Base-by-base conservation (phyloP, 2,888 invertebrate genomes). In the Cremastobaeus sp. region DNA sequence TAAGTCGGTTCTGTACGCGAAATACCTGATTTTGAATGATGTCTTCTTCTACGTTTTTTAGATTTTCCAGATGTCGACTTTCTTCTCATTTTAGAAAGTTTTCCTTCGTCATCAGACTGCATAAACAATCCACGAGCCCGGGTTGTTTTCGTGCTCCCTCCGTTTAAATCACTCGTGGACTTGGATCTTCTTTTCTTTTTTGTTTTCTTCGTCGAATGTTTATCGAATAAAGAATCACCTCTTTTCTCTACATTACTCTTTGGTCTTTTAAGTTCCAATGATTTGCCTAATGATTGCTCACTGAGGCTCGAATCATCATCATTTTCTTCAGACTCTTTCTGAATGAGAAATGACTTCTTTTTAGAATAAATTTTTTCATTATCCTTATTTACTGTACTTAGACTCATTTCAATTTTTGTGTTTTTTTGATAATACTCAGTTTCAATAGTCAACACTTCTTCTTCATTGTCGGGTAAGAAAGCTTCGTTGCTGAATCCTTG, bases 391-490 rank as follows among this genome's bases (percentile, higher is more conserved):
- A 71, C 18, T 5, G 69, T 65, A n/a, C 50, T 54, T 9, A 76
- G 9, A 47, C 77, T 77, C 74, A 85, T 82, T 55, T 84, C 79
- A 6, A 85, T 84, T 47, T 75, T 83, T 1, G 81, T 82, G 12
- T 77, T 77, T 1, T 79, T 68, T 18, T 73, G 55, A 6, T 73
- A 64, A 18, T 78, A 65, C 65, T 82, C 78, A 0, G 84, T 86
- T 57, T 86, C 86, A 14, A 86, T 83, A 18, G 81, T 76, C 1
- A 86, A 66, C 14, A 86, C 76, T 28, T 86, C 84, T 72, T 79
- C 45, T 15, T 82, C 79, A 11, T 80, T 76, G 8, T 85, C 84
- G 2, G 80, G 80, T 17, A 78, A 74, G 34, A 84, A 86, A 1
- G 76, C 84, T 1, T 78, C 76, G 41, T 86, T 86, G 15, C 85